Evolutionary conservation across 2,113 vertebrate genomes (phyloP).

Genomic region (Mus pahari): DNA sequence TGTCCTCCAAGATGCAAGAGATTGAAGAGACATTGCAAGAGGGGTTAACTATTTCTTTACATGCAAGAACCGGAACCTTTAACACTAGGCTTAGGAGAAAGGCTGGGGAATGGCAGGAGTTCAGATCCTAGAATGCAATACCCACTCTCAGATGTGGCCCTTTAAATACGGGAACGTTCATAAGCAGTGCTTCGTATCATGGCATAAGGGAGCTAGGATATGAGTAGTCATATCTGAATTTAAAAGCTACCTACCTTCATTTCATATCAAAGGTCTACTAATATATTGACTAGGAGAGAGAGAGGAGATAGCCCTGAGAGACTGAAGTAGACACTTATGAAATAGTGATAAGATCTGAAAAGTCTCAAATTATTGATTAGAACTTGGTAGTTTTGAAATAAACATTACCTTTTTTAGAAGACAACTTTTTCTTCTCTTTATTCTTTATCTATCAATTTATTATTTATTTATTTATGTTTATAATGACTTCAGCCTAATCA

Average conservation of each 20-base stretch:
- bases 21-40: not conserved
- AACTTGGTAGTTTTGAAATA: not conserved
- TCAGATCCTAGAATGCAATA: not conserved
- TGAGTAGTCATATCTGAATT: not conserved
- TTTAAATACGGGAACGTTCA: not conserved
- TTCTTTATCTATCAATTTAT: not conserved
- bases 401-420: not conserved
- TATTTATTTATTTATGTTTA: not conserved
- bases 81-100: not conserved
- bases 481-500: not conserved
- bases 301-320: not conserved
- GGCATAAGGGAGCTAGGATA: not conserved
- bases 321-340: constrained; percentile 19
- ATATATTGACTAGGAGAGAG: not conserved
- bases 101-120: not conserved
- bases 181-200: not conserved
- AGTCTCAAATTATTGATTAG: not conserved
- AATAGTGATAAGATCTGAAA: not conserved
- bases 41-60: not conserved
- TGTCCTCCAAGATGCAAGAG: not conserved
- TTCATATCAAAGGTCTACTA: not conserved
- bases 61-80: not conserved
- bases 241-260: not conserved
- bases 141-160: not conserved
- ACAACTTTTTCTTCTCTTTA: not conserved